These are phyloP conservation scores for Dysidea cf. avara DNA, from an alignment of 37 sponge, comb jelly and placozoan genomes.

Conservation along the genomic window DNA sequence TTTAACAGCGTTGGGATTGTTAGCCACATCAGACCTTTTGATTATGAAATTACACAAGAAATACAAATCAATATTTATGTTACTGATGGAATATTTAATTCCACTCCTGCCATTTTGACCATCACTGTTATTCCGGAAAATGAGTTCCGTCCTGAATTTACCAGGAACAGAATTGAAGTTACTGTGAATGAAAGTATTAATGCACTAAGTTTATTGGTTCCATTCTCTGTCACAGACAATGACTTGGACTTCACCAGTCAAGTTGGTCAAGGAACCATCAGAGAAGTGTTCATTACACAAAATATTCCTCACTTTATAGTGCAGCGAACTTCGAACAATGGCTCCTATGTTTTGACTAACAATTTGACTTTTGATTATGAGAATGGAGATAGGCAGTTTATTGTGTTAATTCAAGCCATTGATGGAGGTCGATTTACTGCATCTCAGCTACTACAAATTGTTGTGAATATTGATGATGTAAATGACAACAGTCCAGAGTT, in stretches of 20 bases:
- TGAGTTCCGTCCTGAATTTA: constrained; percentile 24
- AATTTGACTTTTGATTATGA: constrained; percentile 33
- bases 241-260: constrained; percentile 2
- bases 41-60: constrained; percentile 30
- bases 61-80: constrained; percentile 2
- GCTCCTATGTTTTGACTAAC: constrained; percentile 5
- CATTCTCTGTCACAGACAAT: constrained; percentile 1
- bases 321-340: neutral
- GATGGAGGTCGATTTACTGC: constrained; percentile 16
- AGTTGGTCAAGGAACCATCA: constrained; percentile 8
- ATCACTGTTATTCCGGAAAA: constrained; percentile 19
- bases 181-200: constrained; percentile 5
- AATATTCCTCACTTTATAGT: constrained; percentile 12
- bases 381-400: constrained; percentile 17
- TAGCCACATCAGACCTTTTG: constrained; percentile 8
- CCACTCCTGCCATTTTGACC: constrained; percentile 4
- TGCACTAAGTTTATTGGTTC: neutral
- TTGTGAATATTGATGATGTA: constrained; percentile 13
- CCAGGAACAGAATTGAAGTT: neutral
- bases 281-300: neutral
- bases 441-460: neutral
- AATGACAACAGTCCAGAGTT: constrained; percentile 41
- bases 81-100: constrained; percentile 20
- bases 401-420: constrained; percentile 24
- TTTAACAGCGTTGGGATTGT: constrained; percentile 15